Evolutionary conservation across 2,888 invertebrate species (phyloP).

Genomic region (Rhaphigaster nebulosa): DNA sequence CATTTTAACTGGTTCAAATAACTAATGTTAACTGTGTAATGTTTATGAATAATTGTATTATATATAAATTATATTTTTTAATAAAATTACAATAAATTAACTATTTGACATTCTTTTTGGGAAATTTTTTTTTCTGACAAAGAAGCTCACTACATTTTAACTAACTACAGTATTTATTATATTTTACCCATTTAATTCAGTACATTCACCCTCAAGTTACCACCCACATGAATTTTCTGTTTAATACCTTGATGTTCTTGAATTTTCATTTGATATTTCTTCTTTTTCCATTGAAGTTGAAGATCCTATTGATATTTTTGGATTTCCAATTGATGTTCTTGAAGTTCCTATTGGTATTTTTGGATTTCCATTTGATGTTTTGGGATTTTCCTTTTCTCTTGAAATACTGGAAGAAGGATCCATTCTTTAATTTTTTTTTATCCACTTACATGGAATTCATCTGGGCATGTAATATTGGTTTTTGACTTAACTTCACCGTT

Average conservation of each 20-base stretch:
- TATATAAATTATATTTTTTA: too few relatives aligned
- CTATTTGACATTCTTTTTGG: too few relatives aligned
- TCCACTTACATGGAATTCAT: neutral
- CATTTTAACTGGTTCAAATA: neutral
- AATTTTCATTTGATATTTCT: neutral
- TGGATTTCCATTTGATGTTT: neutral
- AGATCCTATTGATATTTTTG: neutral
- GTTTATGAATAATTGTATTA: too few relatives aligned
- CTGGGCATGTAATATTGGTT: neutral
- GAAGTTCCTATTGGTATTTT: neutral
- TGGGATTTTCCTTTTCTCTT: neutral
- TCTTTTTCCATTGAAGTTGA: neutral
- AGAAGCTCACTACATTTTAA: neutral
- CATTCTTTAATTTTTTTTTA: neutral
- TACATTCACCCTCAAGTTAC: neutral
- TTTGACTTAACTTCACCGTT: neutral
- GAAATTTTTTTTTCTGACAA: too few relatives aligned
- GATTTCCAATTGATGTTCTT: neutral
- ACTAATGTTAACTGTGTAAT: neutral
- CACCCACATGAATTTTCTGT: neutral
- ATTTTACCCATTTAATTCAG: neutral
- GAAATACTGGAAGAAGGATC: neutral
- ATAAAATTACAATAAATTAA: too few relatives aligned
- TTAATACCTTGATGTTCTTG: neutral
- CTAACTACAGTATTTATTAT: neutral